phyloP scores from a whole-genome alignment of 2,888 invertebrate species.

The Watsonalla binaria region DNA sequence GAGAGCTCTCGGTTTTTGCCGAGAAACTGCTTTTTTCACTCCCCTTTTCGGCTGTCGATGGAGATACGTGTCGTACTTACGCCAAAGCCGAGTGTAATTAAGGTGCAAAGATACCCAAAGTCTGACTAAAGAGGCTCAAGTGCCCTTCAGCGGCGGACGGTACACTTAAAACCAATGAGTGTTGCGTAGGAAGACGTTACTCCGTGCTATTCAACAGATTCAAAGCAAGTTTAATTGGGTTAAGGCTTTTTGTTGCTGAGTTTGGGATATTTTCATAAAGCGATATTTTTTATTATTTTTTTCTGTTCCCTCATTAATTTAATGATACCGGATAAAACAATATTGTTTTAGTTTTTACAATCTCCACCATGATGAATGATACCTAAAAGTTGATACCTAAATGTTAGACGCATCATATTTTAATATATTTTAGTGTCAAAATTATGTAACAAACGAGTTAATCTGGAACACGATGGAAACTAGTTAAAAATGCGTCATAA shows the following conservation, averaged over 20 bases:
- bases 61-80: conserved; percentile 68
- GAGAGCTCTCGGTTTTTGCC: conserved; percentile 38
- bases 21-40: conserved; percentile 45
- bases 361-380: no score
- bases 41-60: conserved; percentile 47
- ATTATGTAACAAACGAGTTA: no score
- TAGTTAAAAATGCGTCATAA: no score
- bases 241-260: conserved; percentile 29
- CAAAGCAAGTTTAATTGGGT: conserved; percentile 66
- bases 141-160: conserved; percentile 60
- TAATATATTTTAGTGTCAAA: no score
- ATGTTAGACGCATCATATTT: no score
- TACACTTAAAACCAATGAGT: conserved; percentile 66
- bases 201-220: conserved; percentile 67
- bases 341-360: no score
- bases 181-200: conserved; percentile 63
- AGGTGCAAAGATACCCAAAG: conserved; percentile 77
- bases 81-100: conserved; percentile 66
- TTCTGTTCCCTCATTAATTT: no score
- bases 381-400: no score
- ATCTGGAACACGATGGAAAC: no score
- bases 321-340: no score
- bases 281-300: background rate
- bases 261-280: conserved; percentile 23
- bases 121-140: conserved; percentile 62